These are phyloP conservation scores for Ctenicera cuprea DNA, from an alignment of 2,888 invertebrate genomes.

Conservation along the genomic window DNA sequence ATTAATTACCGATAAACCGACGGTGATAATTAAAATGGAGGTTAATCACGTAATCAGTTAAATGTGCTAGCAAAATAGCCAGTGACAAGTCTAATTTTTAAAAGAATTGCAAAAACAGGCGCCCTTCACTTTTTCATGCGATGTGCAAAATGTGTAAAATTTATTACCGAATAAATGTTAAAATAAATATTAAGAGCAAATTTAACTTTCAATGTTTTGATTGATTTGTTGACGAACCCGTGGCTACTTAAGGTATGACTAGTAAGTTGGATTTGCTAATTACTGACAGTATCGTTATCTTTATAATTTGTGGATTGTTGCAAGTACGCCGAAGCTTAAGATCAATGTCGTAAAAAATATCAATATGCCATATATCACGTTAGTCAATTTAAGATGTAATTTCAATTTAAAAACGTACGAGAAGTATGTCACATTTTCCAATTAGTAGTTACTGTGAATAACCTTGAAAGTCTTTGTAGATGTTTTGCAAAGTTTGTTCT, in stretches of 20 bases:
- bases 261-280: not conserved
- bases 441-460: too few species aligned
- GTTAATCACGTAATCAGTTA: conserved; percentile 12
- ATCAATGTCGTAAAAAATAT: not conserved
- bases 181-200: conserved; percentile 9
- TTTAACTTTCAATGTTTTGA: conserved; percentile 6
- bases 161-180: conserved; percentile 5
- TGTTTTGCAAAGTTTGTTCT: too few species aligned
- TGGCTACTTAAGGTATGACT: not conserved
- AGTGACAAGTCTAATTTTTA: conserved; percentile 14
- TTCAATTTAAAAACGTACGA: too few species aligned
- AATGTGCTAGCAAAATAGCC: not conserved
- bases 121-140: conserved; percentile 11
- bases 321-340: not conserved
- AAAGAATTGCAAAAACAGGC: not conserved
- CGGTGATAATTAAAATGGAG: conserved; percentile 15
- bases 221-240: conserved; percentile 1
- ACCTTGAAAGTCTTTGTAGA: too few species aligned
- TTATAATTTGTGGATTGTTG: not conserved
- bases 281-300: not conserved
- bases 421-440: too few species aligned
- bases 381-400: too few species aligned
- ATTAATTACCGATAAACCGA: not conserved
- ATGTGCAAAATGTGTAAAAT: not conserved
- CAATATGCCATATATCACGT: not conserved